Percentiles rank a stretch among this genome's conserved stretches.
phyloP scores from a whole-genome alignment of 1,140 invertebrate genomes.

The Himalopsyche phryganea region DNA sequence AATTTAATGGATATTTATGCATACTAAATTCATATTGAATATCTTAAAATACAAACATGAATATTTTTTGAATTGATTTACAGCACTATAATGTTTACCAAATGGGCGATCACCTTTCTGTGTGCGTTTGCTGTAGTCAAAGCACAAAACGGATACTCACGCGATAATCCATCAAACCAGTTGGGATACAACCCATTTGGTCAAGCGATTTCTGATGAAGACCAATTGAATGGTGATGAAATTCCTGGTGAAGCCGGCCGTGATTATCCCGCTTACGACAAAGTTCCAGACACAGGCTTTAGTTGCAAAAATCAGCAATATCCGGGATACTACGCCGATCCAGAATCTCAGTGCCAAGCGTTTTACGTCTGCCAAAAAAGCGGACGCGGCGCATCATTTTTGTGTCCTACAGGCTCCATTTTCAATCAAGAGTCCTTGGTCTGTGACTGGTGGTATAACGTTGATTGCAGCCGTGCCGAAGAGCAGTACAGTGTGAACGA shows the following conservation, averaged over 20 bases:
- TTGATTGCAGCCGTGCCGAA: conserved; percentile 45
- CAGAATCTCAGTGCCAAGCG: conserved; percentile 49
- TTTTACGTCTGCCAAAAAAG: conserved; percentile 50
- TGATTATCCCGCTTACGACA: conserved; percentile 59
- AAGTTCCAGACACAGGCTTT: conserved; percentile 58
- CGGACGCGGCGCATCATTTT: conserved; percentile 44
- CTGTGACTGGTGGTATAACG: conserved; percentile 57
- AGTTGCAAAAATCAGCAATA: conserved; percentile 47
- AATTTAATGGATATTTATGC: too few species aligned
- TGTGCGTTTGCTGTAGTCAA: conserved; percentile 3
- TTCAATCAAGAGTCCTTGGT: conserved; percentile 55
- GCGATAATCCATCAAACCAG: conserved; percentile 24
- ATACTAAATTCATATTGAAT: too few species aligned
- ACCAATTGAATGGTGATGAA: conserved; percentile 10
- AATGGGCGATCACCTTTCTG: conserved; percentile 8
- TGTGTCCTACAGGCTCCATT: conserved; percentile 59
- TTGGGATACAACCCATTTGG: conserved; percentile 21
- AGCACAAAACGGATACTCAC: conserved; percentile 31
- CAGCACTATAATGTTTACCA: conserved; percentile 12
- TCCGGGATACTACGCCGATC: conserved; percentile 55
- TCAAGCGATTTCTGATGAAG: conserved; percentile 11
- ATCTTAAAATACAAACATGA: too few species aligned
- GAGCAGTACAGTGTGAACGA: conserved; percentile 24
- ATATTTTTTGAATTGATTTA: neutral
- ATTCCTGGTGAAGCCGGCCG: conserved; percentile 40